Evolutionary conservation across 2,113 vertebrate species (phyloP), one percentile per base, ranked within the genome.

Genomic region (Psammodynastes pulverulentus): DNA sequence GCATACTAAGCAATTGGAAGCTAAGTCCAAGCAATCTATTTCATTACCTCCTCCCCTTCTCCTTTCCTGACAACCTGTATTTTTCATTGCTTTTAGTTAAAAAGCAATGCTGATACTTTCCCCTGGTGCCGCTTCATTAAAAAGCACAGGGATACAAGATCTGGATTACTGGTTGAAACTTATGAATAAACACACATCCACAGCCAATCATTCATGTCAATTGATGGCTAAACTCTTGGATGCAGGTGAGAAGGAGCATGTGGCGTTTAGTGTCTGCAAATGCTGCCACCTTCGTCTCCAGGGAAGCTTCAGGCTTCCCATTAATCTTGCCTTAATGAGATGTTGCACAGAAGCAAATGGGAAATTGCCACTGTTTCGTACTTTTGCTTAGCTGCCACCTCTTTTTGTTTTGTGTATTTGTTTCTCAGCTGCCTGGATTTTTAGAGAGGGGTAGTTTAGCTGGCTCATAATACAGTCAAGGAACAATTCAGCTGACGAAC

Each of bases 131-230:
- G 72, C 7, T 92, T 86, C 53, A 92, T 0, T 13, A 58, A 92
- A 87, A 85, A 45, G 51, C 34, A 84, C 53, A 92, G 56, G 51
- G 58, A 21, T 89, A 45, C 19, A 26, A 0, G 0, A 15, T 90
- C 92, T 58, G 87, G 92, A 52, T 94, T 95, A 93, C 0, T 94
- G 48, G 87, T 15, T 49, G 89, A 46, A 88, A 93, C 39, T 86
- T 90, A 3, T 6, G 58, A 34, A 88, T 84, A 92, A 46, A 90
- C 52, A 86, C 1, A 84, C 1, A 86, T 93, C 84, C 89, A 72
- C 13, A 49, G 85, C 7, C 87, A 87, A 90, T 96, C 87, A 93
- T 86, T 94, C 91, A 85, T 87, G 54, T 91, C 94, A 95, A 89
- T 2, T 45, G 91, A 84, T 86, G 93, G 92, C 56, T 56, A 43